phyloP scores from a whole-genome alignment of 2,113 vertebrate species.

The Prochilodus magdalenae region DNA sequence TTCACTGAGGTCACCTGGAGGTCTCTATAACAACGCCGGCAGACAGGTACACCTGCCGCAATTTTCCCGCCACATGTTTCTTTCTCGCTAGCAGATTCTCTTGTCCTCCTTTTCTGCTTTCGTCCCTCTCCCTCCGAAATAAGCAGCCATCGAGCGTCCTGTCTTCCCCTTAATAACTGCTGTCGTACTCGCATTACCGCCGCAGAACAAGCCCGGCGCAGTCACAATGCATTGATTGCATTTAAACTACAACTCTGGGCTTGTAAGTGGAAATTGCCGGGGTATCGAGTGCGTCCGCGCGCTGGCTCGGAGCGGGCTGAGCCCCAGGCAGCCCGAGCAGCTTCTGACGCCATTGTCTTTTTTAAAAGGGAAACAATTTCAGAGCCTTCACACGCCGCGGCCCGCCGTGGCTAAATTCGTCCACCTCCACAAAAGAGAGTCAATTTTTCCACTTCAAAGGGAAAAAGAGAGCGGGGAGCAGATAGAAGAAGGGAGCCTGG shows the following conservation, averaged over 20 bases:
- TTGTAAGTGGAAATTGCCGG: conserved; percentile 77
- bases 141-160: neutral
- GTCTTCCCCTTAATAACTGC: conserved; percentile 39
- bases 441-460: conserved; percentile 16
- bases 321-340: neutral
- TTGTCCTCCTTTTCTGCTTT: neutral
- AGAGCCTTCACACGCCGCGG: neutral
- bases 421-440: conserved; percentile 5
- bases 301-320: neutral
- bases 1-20: conserved; percentile 28
- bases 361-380: conserved; percentile 7
- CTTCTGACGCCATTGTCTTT: neutral
- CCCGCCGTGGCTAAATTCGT: conserved; percentile 4
- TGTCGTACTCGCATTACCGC: neutral
- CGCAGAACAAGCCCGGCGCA: neutral
- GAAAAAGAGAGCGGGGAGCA: neutral
- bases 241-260: conserved; percentile 71
- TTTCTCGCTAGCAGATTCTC: conserved; percentile 31
- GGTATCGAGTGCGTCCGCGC: conserved; percentile 62
- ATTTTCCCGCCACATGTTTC: conserved; percentile 43
- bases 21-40: conserved; percentile 14
- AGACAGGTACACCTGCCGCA: conserved; percentile 37
- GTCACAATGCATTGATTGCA: conserved; percentile 69
- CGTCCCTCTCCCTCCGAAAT: neutral
- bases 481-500: neutral